Evolutionary conservation across 2,888 invertebrate genomes (phyloP), one percentile per base, ranked within the genome.

Genomic region (Leptinotarsa rubiginosa): DNA sequence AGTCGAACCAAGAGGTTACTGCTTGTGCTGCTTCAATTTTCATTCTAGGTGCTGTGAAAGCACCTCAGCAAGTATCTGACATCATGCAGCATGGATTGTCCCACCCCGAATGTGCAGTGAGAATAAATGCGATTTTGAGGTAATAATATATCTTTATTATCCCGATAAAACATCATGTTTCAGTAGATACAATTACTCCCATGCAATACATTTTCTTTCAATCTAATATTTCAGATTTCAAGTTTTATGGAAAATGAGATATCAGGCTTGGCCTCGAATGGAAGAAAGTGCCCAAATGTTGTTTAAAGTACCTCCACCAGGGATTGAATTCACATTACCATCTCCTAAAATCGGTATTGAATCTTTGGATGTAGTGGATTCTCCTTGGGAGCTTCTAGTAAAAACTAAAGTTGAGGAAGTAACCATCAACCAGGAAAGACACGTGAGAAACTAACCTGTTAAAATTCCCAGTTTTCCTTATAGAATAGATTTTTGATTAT

Each of bases 401-500:
- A 98, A 98, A 88, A 97, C 97, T 22, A 99, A 99, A 89, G 98
- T 99, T 74, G 98, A 99, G 91, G 99, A 99, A 89, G 97, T 99
- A 83, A 97, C 98, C 0, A 92, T 99, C 71, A 98, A 98, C 88
- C 98, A 99, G 89, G 99, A 99, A 86, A 93, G 97, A 88, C 96
- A 97, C 88, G 96, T 96, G 89, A 91, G 92, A 18, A 64, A 70
- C 22, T 15, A 65, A 41, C 1, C 41, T 41, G 1, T 41, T 10
- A 12, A 41, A 3, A 41, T 41, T 10, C 10, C 2, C 41, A 41
- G 31, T 41, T 10, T 41, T 31, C 10, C 2, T 41, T 68, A 25
- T 52, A 70, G 47, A 25, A 65, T 15, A 15, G 0, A 20, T 4
- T 41, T 52, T 25, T 31, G 2, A 50, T 50, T 16, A n/a, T 81